A percentile compares a stretch with the other conserved stretches of the same genome.
Evolutionary conservation across 2,113 vertebrate species (phyloP).

Genomic region (Oceanites oceanicus): DNA sequence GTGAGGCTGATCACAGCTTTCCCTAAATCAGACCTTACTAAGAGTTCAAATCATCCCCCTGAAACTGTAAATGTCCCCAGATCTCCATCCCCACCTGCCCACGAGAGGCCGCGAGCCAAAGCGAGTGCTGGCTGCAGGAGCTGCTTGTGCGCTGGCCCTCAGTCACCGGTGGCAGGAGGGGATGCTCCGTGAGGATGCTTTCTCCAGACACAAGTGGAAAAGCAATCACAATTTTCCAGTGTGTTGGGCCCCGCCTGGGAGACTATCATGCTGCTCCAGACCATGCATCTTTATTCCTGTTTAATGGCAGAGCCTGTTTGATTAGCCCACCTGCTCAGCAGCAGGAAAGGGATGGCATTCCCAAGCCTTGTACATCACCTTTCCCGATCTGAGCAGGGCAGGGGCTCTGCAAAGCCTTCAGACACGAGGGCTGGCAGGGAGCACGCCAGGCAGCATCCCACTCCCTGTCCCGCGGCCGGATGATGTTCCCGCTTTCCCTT

Average conservation of each 20-base stretch:
- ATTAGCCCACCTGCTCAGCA: background rate
- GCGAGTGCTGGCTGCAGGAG: background rate
- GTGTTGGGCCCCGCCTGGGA: background rate
- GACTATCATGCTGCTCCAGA: rapidly evolving
- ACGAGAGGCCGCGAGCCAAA: rapidly evolving
- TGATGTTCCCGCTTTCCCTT: background rate
- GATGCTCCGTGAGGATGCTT: background rate
- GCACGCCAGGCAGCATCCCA: background rate
- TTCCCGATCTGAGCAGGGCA: rapidly evolving
- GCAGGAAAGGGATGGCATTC: background rate
- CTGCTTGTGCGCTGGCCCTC: rapidly evolving
- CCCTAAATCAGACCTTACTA: background rate
- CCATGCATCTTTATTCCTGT: rapidly evolving
- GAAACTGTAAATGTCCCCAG: background rate
- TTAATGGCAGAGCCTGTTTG: background rate
- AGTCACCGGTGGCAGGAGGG: too few relatives aligned
- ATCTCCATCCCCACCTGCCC: background rate
- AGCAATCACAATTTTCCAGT: background rate
- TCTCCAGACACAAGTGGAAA: background rate
- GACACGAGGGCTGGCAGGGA: background rate
- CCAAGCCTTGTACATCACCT: background rate
- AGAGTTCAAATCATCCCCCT: background rate
- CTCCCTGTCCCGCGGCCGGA: background rate
- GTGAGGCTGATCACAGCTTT: background rate
- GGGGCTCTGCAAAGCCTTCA: background rate